Conservation (phyloP, 2,888 invertebrate species). For the Amphipyra tragopoginis region DNA sequence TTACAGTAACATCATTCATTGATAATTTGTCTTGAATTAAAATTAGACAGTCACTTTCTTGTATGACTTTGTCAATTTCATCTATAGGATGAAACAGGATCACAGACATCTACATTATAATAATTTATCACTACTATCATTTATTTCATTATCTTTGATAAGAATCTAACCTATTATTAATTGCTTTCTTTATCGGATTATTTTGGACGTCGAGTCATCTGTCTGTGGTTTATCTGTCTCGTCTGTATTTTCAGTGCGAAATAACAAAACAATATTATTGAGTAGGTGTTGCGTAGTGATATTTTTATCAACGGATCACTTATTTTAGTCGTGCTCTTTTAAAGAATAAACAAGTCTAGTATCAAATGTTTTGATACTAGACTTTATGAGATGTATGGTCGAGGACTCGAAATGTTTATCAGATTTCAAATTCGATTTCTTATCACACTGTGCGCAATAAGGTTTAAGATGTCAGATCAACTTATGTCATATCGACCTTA, state of each 20-base stretch:
- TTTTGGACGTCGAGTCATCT: neutral
- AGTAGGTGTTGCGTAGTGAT: constrained; percentile 10
- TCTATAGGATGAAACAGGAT: too few relatives aligned
- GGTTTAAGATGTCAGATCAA: too few relatives aligned
- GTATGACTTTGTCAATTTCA: neutral
- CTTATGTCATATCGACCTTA: too few relatives aligned
- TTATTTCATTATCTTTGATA: constrained; percentile 3
- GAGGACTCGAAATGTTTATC: too few relatives aligned
- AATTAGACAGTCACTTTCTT: neutral
- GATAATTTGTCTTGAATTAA: neutral
- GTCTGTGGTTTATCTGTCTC: constrained; percentile 8
- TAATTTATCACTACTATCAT: constrained; percentile 1
- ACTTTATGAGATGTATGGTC: too few relatives aligned
- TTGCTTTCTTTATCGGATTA: constrained; percentile 19
- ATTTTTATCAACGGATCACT: constrained; percentile 6
- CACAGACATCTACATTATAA: too few relatives aligned
- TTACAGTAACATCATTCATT: neutral
- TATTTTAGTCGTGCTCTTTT: neutral
- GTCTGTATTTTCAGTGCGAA: constrained; percentile 19
- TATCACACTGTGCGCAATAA: too few relatives aligned
- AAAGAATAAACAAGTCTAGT: too few relatives aligned
- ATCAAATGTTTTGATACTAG: too few relatives aligned
- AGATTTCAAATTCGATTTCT: too few relatives aligned
- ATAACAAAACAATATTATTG: neutral
- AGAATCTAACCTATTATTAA: neutral